Base-by-base conservation (phyloP, 2,888 invertebrate genomes). In the Eubasilissa splendida region DNA sequence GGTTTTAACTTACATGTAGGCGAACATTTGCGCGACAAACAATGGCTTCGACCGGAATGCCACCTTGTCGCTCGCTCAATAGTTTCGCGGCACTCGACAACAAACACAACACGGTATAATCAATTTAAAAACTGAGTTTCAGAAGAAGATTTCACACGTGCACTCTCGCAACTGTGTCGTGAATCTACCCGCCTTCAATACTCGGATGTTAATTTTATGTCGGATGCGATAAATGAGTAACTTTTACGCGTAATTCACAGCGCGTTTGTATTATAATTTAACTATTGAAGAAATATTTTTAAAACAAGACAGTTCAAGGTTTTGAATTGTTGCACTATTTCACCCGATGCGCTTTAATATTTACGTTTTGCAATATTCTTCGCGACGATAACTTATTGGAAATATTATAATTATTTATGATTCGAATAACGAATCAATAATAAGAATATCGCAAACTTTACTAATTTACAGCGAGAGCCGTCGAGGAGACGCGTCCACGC, bases 1-100 rank as follows among this genome's bases (percentile, higher is more conserved):
- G 71, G 9, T 9, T 8, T 58, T 11, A 54, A 82, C 82, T 82
- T 63, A 82, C 82, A 82, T 80, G 82, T 82, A 82, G 77, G 82
- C 73, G 77, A 80, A 82, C 82, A 82, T 82, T 11, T 60, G 58
- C 5, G 31, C 71, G 71, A 54, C 12, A 12, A 71, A 73, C 71
- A 70, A 70, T 70, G 70, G 33, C 31, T 58, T 31, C 42, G 56
- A 56, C 12, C 12, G 58, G 71, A 73, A 73, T 73, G 71, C 56
- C 33, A 33, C 33, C 71, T n/a, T 56, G 12, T 56, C 70, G 52
- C 50, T 52, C n/a, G 50, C 31, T 70, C n/a, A n/a, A 53, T 22
- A 22, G 53, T 70, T 22, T 70, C 53, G 53, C 22, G 60, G 14
- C 60, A 22, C 22, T 22, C 22, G 22, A 22, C 22, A 22, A 22